Conservation (phyloP, 2,888 invertebrate genomes). For the Clusia tigrina region DNA sequence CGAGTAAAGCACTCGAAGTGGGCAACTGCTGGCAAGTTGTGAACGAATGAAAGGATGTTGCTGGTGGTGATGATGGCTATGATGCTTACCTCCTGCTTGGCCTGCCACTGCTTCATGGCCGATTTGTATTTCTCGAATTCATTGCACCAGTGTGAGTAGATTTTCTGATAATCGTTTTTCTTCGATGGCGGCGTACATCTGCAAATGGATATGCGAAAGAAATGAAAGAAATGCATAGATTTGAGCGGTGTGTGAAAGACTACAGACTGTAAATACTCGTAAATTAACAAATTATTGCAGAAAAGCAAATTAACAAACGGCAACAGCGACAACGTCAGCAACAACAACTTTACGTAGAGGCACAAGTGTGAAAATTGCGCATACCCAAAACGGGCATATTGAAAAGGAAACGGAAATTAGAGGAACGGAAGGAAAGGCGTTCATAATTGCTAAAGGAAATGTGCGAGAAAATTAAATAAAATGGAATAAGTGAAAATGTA, state of each 20-base stretch:
- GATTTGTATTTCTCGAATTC: conserved; percentile 97
- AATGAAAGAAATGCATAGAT: not conserved
- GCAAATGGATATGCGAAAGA: conserved; percentile 23
- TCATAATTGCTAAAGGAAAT: conserved; percentile 17
- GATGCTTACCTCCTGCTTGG: conserved; percentile 81
- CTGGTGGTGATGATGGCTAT: not conserved
- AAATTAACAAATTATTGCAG: conserved; percentile 33
- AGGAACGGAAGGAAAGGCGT: conserved; percentile 29
- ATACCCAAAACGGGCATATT: not conserved
- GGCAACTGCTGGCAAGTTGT: not conserved
- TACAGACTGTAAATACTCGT: no score
- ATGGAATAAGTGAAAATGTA: not conserved
- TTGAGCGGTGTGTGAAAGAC: not conserved
- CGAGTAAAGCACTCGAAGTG: no score
- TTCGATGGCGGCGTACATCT: conserved; percentile 88
- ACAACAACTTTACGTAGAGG: not conserved
- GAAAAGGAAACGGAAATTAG: conserved; percentile 39
- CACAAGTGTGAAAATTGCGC: conserved; percentile 16
- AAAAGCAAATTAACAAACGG: conserved; percentile 31
- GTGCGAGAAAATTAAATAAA: not conserved
- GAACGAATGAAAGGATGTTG: not conserved
- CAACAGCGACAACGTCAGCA: conserved; percentile 12
- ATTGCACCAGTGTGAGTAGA: conserved; percentile 98
- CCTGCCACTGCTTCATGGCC: conserved; percentile 95
- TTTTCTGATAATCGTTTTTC: conserved; percentile 91